These are phyloP conservation scores for Julus scandinavius DNA, from an alignment of 2,888 invertebrate species.

Conservation along the genomic window DNA sequence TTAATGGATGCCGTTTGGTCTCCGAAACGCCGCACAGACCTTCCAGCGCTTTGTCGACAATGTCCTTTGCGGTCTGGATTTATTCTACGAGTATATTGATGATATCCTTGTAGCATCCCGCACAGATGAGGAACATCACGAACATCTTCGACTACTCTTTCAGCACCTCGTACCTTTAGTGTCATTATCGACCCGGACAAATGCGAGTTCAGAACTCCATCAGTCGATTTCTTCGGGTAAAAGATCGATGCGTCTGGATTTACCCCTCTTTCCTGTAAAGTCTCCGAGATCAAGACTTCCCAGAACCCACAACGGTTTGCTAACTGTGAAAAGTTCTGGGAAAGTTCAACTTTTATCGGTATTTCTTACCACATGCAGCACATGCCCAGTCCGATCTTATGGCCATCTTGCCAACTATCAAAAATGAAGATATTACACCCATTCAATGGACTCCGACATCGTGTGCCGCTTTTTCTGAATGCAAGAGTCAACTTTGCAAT, in stretches of 20 bases:
- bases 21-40: conserved; percentile 53
- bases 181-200: too few relatives aligned
- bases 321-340: background rate
- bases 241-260: background rate
- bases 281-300: background rate
- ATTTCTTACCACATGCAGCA: background rate
- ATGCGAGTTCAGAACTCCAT: too few relatives aligned
- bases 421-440: too few relatives aligned
- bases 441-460: background rate
- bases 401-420: too few relatives aligned
- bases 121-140: background rate
- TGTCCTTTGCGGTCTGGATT: too few relatives aligned
- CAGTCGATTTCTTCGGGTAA: too few relatives aligned
- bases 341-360: background rate
- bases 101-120: too few relatives aligned
- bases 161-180: background rate
- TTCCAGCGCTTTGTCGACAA: conserved; percentile 54
- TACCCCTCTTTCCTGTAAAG: background rate
- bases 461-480: background rate
- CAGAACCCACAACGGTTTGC: background rate
- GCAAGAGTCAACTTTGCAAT: background rate
- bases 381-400: background rate
- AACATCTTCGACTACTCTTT: background rate
- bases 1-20: conserved; percentile 59
- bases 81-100: too few relatives aligned